phyloP scores from a whole-genome alignment of 37 sponge, comb jelly and placozoan species.

The Beroe ovata region DNA sequence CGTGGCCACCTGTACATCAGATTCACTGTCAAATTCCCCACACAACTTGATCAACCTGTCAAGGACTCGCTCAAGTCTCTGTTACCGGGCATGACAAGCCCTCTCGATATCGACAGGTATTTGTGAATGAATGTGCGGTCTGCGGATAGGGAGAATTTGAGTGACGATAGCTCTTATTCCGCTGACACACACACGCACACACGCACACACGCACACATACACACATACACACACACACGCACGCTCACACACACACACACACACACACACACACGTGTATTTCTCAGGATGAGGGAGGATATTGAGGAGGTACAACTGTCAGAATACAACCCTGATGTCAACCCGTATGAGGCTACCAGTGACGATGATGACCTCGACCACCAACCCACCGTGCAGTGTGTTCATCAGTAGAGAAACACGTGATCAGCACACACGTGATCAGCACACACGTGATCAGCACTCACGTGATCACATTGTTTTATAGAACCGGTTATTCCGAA shows the following conservation, averaged over 20 bases:
- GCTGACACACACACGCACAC: too few relatives aligned
- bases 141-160: too few relatives aligned
- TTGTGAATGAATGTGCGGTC: too few relatives aligned
- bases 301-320: neutral
- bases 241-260: too few relatives aligned
- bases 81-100: neutral
- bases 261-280: too few relatives aligned
- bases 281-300: constrained; percentile 6
- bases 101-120: constrained; percentile 13
- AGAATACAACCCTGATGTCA: neutral
- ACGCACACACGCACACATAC: too few relatives aligned
- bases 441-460: neutral
- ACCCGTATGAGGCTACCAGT: neutral
- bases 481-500: too few relatives aligned
- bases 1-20: constrained; percentile 88
- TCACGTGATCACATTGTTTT: too few relatives aligned
- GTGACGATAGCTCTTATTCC: too few relatives aligned
- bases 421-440: neutral
- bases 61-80: neutral
- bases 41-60: constrained; percentile 12
- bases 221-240: too few relatives aligned
- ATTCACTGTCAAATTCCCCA: constrained; percentile 86
- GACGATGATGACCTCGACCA: neutral
- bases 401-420: constrained; percentile 8
- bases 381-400: neutral